These are phyloP conservation scores for Scylla paramamosain DNA, from an alignment of 1,140 invertebrate species.

Conservation along the genomic window DNA sequence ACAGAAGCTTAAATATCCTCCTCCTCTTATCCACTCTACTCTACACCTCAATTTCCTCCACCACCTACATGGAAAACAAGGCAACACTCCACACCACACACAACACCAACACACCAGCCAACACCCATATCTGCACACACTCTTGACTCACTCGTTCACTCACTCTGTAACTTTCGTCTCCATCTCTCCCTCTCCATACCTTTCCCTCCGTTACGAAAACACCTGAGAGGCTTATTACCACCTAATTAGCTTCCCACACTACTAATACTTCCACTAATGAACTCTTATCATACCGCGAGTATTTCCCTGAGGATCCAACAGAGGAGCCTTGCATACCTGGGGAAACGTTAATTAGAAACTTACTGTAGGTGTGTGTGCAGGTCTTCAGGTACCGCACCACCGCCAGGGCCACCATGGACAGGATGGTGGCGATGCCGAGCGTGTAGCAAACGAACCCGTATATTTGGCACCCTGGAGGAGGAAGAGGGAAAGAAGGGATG, in stretches of 20 bases:
- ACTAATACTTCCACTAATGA: no score
- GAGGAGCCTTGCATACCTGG: not conserved
- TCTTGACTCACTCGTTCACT: not conserved
- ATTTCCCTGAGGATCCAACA: no score
- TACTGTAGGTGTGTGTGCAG: slow-evolving; percentile 76
- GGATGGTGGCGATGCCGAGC: slow-evolving; percentile 77
- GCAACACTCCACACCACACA: no score
- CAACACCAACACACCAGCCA: no score
- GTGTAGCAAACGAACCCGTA: slow-evolving; percentile 78
- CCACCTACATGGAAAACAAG: not conserved
- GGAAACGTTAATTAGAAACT: not conserved
- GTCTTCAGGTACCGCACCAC: slow-evolving; percentile 78
- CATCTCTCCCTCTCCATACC: not conserved
- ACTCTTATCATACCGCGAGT: no score
- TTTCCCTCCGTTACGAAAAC: not conserved
- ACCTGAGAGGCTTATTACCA: no score
- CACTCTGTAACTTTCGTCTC: not conserved
- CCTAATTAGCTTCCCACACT: no score
- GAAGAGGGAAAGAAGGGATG: not conserved
- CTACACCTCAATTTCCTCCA: not conserved
- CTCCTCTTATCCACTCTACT: not conserved
- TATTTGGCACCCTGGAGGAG: slow-evolving; percentile 65
- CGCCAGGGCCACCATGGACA: slow-evolving; percentile 77
- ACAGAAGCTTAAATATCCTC: not conserved
- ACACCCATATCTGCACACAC: no score